Percentiles rank a stretch among this genome's conserved stretches.
phyloP scores from a whole-genome alignment of 2,113 vertebrate species.

The Nymphicus hollandicus region DNA sequence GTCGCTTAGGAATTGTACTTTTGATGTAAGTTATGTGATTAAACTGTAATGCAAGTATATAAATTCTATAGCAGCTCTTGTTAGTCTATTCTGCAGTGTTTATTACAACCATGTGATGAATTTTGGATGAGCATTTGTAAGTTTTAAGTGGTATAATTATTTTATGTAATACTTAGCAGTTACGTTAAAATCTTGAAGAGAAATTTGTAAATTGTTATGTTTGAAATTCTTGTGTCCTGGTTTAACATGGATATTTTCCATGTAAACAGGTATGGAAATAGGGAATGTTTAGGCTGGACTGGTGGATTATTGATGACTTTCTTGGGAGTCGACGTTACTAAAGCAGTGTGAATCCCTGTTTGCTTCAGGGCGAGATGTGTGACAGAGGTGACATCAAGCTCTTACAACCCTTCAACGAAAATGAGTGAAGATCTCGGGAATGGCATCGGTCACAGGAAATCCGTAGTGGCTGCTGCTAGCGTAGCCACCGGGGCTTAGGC shows the following conservation, averaged over 20 bases:
- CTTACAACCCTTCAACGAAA: slow-evolving; percentile 96
- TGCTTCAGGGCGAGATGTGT: slow-evolving; percentile 99
- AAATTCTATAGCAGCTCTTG: slow-evolving; percentile 46
- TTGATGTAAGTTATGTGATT: slow-evolving; percentile 58
- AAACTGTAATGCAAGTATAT: slow-evolving; percentile 57
- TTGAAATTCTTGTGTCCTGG: slow-evolving; percentile 77
- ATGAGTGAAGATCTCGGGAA: slow-evolving; percentile 99
- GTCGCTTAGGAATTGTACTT: slow-evolving; percentile 70
- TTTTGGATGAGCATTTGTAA: slow-evolving; percentile 76
- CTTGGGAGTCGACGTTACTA: slow-evolving; percentile 99
- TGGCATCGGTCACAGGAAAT: slow-evolving; percentile 97
- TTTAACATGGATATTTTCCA: slow-evolving; percentile 83
- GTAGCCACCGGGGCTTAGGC: slow-evolving; percentile 93
- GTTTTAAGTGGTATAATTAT: slow-evolving; percentile 68
- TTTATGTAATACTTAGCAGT: slow-evolving; percentile 69
- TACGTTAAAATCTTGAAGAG: slow-evolving; percentile 64
- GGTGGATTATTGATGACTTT: slow-evolving; percentile 87
- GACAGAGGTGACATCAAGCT: slow-evolving; percentile 99
- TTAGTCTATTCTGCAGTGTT: slow-evolving; percentile 69
- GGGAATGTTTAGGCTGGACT: slow-evolving; percentile 89
- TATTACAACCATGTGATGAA: slow-evolving; percentile 71
- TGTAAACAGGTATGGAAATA: slow-evolving; percentile 85
- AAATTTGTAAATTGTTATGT: slow-evolving; percentile 73
- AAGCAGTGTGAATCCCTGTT: slow-evolving; percentile 99
- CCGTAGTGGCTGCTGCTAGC: slow-evolving; percentile 92